phyloP scores from a whole-genome alignment of 2,113 vertebrate species.

The Mormoops blainvillei region DNA sequence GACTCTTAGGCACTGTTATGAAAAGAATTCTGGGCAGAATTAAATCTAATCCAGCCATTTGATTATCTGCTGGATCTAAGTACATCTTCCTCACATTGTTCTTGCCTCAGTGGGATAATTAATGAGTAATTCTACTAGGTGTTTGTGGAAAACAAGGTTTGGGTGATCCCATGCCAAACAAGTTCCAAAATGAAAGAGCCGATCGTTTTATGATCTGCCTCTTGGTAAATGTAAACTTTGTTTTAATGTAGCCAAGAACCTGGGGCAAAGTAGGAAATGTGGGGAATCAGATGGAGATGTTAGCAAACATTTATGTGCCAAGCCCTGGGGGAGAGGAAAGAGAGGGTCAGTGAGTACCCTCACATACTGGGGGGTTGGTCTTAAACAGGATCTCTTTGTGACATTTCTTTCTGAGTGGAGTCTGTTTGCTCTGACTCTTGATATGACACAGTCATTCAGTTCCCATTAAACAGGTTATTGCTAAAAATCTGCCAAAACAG shows the following conservation, averaged over 20 bases:
- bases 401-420: too few species aligned
- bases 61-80: constrained; percentile 45
- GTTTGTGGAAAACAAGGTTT: constrained; percentile 46
- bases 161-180: background rate
- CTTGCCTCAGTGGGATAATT: background rate
- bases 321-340: background rate
- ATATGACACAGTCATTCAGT: background rate
- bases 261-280: background rate
- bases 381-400: background rate
- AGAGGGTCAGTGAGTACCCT: accelerated
- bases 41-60: background rate
- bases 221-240: constrained; percentile 17
- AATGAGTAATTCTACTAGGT: background rate
- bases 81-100: constrained; percentile 4
- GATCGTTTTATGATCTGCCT: constrained; percentile 23
- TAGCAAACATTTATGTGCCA: background rate
- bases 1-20: background rate
- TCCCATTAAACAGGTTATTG: background rate
- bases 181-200: background rate
- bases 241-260: background rate
- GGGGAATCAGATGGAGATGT: background rate
- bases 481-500: background rate
- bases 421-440: background rate
- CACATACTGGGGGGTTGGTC: background rate
- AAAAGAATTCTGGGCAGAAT: constrained; percentile 32